These are phyloP conservation scores for Mylabris sibirica DNA, from an alignment of 2,888 invertebrate genomes.

Conservation along the genomic window DNA sequence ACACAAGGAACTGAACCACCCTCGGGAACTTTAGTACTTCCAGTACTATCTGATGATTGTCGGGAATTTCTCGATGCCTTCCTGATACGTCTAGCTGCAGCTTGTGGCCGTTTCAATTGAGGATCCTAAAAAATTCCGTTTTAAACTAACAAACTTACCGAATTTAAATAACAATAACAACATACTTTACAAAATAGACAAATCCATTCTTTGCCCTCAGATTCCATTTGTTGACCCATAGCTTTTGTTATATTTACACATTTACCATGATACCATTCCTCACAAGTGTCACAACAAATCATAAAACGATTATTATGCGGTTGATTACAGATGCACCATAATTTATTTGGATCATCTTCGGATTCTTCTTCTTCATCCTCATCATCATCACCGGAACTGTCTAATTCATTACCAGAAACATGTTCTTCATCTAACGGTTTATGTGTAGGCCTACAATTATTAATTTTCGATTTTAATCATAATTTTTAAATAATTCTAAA, in stretches of 20 bases:
- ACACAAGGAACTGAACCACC: conserved; percentile 66
- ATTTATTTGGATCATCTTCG: conserved; percentile 91
- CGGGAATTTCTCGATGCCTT: conserved; percentile 56
- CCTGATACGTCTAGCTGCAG: conserved; percentile 57
- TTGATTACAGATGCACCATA: conserved; percentile 95
- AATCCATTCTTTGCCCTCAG: conserved; percentile 86
- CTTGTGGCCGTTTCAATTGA: conserved; percentile 54
- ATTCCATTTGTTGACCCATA: conserved; percentile 92
- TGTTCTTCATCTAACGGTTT: conserved; percentile 59
- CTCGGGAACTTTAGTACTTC: conserved; percentile 41
- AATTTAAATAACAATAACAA: too few relatives aligned
- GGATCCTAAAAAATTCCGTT: conserved; percentile 53
- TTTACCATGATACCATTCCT: conserved; percentile 98
- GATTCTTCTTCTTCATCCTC: conserved; percentile 73
- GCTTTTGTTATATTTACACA: conserved; percentile 93
- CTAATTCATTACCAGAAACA: conserved; percentile 58
- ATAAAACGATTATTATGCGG: conserved; percentile 96
- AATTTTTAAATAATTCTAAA: neutral
- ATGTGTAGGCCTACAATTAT: conserved; percentile 41
- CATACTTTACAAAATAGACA: conserved; percentile 83
- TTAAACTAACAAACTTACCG: neutral
- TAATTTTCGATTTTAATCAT: neutral
- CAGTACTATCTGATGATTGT: conserved; percentile 54
- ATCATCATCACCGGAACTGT: conserved; percentile 62
- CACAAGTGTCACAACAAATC: conserved; percentile 96